phyloP scores from a whole-genome alignment of 1,140 invertebrate species.

The Metaphire vulgaris region DNA sequence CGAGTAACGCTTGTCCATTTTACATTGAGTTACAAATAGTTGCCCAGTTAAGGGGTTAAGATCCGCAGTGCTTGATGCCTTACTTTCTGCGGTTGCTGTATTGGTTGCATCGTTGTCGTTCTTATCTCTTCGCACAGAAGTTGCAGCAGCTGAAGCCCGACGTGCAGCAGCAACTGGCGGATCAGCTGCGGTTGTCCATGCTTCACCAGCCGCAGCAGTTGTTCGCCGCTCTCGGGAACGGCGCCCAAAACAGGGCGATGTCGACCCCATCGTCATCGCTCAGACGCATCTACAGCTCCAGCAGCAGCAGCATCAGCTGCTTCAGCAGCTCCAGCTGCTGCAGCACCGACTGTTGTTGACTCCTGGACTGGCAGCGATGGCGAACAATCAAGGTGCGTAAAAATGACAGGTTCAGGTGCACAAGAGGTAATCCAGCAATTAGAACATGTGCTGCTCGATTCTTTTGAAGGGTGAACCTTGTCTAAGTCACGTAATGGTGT shows the following conservation, averaged over 20 bases:
- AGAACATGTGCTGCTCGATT: no score
- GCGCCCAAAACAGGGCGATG: neutral
- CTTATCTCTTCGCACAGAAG: neutral
- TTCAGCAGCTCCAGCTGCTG: neutral
- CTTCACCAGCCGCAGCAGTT: neutral
- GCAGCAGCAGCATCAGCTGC: neutral
- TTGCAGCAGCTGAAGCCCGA: neutral
- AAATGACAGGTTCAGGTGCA: no score
- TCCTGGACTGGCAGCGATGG: neutral
- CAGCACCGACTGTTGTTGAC: neutral
- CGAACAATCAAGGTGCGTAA: neutral
- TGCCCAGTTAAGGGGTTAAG: no score
- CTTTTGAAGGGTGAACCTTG: no score
- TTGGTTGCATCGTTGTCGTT: neutral
- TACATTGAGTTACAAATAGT: no score
- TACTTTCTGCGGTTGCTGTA: no score
- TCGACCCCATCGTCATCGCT: neutral
- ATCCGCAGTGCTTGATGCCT: no score
- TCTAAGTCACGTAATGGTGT: no score
- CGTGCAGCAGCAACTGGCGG: neutral
- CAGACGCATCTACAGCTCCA: neutral
- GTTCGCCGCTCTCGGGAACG: neutral
- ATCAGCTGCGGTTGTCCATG: neutral
- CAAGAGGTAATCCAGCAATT: neutral
- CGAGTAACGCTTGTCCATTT: no score